Evolutionary conservation across 2,888 invertebrate species (phyloP).

Genomic region (Autographa gamma): DNA sequence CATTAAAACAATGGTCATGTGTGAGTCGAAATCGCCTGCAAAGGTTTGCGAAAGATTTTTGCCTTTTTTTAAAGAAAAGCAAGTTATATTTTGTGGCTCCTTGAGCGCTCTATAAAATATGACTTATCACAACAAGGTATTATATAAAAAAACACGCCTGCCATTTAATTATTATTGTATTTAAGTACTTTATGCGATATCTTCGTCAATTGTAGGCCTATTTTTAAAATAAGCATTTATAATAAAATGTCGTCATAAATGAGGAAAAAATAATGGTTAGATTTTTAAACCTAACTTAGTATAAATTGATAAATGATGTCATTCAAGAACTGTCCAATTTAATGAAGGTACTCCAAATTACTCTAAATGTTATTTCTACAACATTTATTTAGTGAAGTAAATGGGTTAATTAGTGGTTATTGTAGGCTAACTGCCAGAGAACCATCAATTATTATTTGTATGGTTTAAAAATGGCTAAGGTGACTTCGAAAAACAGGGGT

Average conservation of each 20-base stretch:
- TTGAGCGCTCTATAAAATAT: no score
- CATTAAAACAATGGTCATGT: no score
- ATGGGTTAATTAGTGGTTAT: conserved; percentile 46
- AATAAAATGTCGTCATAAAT: not conserved
- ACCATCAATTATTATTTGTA: conserved; percentile 7
- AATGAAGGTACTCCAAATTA: conserved; percentile 32
- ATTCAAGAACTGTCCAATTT: not conserved
- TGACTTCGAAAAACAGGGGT: no score
- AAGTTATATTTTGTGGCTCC: no score
- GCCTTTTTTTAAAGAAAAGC: no score
- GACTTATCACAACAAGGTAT: no score
- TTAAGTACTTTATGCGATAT: no score
- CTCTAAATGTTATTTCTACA: conserved; percentile 39
- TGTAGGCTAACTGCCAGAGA: conserved; percentile 44
- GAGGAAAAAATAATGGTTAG: not conserved
- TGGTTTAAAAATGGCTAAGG: not conserved
- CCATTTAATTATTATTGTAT: no score
- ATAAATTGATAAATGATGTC: not conserved
- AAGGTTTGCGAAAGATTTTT: no score
- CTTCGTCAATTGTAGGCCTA: no score
- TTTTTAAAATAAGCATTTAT: not conserved
- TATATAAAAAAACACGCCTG: no score
- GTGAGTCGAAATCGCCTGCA: no score
- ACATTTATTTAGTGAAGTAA: conserved; percentile 41
- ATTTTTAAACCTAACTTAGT: not conserved